Evolutionary conservation across 2,113 vertebrate genomes (phyloP).

Genomic region (Phalacrocorax brasilianus): DNA sequence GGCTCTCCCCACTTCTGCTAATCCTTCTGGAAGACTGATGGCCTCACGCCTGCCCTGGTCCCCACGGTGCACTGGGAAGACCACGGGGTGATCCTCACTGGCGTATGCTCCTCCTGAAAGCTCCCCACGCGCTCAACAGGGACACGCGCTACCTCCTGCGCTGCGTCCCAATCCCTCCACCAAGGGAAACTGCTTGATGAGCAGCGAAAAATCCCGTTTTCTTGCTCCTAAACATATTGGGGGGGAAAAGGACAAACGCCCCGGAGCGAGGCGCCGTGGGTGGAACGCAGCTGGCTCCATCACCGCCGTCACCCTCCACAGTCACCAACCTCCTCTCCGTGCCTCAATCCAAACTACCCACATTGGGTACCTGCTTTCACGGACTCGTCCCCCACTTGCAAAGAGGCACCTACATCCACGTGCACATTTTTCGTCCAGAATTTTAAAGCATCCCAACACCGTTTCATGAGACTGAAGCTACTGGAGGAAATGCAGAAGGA

Average conservation of each 20-base stretch:
- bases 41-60: background rate
- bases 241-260: background rate
- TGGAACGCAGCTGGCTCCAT: background rate
- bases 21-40: background rate
- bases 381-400: background rate
- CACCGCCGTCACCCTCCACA: background rate
- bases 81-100: fast-evolving
- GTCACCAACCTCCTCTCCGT: background rate
- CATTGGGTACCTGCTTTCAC: background rate
- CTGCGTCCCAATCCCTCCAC: background rate
- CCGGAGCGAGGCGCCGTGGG: fast-evolving
- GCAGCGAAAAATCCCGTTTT: background rate
- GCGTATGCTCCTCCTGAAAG: background rate
- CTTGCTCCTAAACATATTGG: background rate
- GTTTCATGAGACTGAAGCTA: background rate
- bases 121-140: fast-evolving
- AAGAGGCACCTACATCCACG: fast-evolving
- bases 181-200: background rate
- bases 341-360: fast-evolving
- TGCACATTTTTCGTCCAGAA: background rate
- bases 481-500: background rate
- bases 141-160: fast-evolving
- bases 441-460: background rate
- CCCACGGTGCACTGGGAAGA: background rate
- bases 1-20: background rate